These are phyloP conservation scores for Calidris pygmaea DNA, from an alignment of 2,113 vertebrate genomes.

Conservation along the genomic window DNA sequence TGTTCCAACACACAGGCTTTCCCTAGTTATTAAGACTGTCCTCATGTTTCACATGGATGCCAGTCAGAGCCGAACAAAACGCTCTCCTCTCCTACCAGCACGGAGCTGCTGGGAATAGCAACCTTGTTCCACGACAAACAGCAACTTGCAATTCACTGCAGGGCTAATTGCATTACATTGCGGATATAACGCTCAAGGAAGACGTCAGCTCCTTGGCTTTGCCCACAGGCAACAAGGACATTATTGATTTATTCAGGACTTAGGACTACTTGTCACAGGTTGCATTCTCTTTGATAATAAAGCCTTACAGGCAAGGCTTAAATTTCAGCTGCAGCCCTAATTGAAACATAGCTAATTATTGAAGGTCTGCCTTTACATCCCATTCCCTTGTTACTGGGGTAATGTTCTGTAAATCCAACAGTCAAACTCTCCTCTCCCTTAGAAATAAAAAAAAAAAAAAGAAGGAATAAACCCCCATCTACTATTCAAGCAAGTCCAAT, in stretches of 20 bases:
- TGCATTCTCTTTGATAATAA: conserved; percentile 50
- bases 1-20: not conserved
- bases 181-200: not conserved
- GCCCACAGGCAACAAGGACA: conserved; percentile 29
- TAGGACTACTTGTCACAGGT: conserved; percentile 6
- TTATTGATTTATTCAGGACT: conserved; percentile 43
- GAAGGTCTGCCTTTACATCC: conserved; percentile 7
- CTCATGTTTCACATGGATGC: not conserved
- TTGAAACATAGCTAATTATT: conserved; percentile 57
- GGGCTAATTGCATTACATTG: conserved; percentile 23
- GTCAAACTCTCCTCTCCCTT: not conserved
- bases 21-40: not conserved
- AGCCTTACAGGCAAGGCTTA: conserved; percentile 18
- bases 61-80: not conserved
- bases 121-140: conserved; percentile 16
- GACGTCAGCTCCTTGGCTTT: conserved; percentile 3
- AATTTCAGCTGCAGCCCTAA: conserved; percentile 34
- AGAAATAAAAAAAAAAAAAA: not conserved
- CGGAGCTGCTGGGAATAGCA: not conserved
- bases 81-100: not conserved
- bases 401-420: conserved; percentile 10
- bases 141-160: conserved; percentile 5
- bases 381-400: not conserved
- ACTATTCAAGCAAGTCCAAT: conserved; percentile 26
- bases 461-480: not conserved